Percentiles rank a stretch among this genome's conserved stretches.
Conservation (phyloP, 1,140 invertebrate species). For the Atta colombica region DNA sequence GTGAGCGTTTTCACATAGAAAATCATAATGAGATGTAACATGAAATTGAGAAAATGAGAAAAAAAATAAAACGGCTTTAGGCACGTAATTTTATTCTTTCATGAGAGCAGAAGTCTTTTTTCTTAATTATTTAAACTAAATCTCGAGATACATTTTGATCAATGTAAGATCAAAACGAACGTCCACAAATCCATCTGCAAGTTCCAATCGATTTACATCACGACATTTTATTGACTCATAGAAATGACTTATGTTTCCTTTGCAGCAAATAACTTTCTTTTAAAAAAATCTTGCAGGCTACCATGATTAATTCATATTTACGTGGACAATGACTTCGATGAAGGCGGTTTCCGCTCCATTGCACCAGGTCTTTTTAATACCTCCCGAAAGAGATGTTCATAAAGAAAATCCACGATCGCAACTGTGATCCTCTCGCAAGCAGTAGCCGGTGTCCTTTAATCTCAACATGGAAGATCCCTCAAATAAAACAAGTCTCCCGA, state of each 20-base stretch:
- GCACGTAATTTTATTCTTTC: background rate
- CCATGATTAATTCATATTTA: slow-evolving; percentile 39
- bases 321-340: slow-evolving; percentile 28
- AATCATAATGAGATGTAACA: slow-evolving; percentile 24
- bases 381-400: slow-evolving; percentile 18
- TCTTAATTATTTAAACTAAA: background rate
- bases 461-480: slow-evolving; percentile 20
- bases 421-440: slow-evolving; percentile 39
- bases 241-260: background rate
- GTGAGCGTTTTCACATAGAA: slow-evolving; percentile 37
- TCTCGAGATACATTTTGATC: background rate
- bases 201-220: slow-evolving; percentile 6
- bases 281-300: background rate
- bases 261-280: background rate
- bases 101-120: background rate
- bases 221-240: no score
- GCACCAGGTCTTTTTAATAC: slow-evolving; percentile 36
- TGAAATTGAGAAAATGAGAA: background rate
- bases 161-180: background rate
- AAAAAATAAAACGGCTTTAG: background rate
- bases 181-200: background rate
- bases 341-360: background rate
- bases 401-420: slow-evolving; percentile 52
- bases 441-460: slow-evolving; percentile 28
- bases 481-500: slow-evolving; percentile 44